A percentile compares a stretch with the other conserved stretches of the same genome.
Conservation (phyloP, 2,888 invertebrate species). For the Vanessa cardui region DNA sequence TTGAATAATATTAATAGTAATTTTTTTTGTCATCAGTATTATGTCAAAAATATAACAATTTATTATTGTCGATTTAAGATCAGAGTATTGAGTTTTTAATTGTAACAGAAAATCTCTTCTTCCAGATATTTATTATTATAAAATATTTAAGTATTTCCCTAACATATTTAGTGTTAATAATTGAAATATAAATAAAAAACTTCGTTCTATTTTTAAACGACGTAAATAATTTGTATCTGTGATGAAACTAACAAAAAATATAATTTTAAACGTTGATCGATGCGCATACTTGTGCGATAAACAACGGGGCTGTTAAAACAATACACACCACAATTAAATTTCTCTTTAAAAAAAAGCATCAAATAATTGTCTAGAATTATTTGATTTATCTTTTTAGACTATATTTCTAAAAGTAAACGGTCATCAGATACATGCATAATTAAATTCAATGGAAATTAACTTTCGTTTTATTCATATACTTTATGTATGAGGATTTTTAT, state of each 20-base stretch:
- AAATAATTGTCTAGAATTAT: background rate
- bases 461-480: slow-evolving; percentile 37
- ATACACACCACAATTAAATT: background rate
- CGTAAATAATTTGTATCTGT: no score
- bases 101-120: no score
- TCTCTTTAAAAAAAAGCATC: slow-evolving; percentile 1
- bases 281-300: background rate
- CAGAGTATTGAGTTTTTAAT: no score
- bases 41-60: background rate
- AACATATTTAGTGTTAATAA: no score
- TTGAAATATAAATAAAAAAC: no score
- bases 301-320: background rate
- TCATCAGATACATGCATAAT: slow-evolving; percentile 33
- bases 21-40: no score
- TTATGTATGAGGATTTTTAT: slow-evolving; percentile 26
- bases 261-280: background rate
- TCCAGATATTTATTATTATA: no score
- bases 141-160: no score
- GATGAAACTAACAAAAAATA: no score
- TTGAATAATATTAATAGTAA: no score
- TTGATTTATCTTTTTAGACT: slow-evolving; percentile 2
- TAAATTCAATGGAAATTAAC: slow-evolving; percentile 34
- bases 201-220: no score
- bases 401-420: slow-evolving; percentile 12
- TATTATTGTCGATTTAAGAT: no score